A percentile compares a stretch with the other conserved stretches of the same genome.
These are phyloP conservation scores for Rhadina sibilatrix DNA, from an alignment of 2,113 vertebrate species.

Conservation along the genomic window DNA sequence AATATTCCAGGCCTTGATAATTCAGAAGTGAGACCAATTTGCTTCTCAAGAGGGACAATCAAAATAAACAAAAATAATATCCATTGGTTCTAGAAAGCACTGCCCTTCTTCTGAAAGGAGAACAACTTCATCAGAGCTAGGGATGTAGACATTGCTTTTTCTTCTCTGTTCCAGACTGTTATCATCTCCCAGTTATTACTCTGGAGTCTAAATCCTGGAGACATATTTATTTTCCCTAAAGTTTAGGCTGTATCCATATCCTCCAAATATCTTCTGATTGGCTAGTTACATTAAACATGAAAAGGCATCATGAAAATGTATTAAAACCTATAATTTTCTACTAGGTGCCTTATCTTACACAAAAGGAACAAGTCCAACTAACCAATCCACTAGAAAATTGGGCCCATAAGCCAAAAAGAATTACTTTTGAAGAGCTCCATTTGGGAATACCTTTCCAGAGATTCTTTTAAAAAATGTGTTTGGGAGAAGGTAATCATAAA, in stretches of 20 bases:
- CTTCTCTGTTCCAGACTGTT: background rate
- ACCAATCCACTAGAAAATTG: background rate
- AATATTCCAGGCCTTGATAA: background rate
- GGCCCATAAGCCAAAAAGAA: background rate
- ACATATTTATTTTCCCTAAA: background rate
- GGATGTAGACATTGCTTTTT: background rate
- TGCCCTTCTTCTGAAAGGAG: background rate
- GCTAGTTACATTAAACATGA: background rate
- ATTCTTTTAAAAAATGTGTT: background rate
- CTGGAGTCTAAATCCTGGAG: background rate
- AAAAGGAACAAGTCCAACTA: background rate
- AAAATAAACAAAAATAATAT: background rate
- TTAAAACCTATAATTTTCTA: background rate
- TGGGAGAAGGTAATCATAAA: background rate
- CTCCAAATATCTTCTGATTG: background rate
- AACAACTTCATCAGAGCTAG: background rate
- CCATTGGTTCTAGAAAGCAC: background rate
- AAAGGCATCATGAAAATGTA: background rate
- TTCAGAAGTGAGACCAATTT: background rate
- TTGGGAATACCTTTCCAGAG: background rate
- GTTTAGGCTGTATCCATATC: background rate
- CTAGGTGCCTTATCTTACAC: background rate
- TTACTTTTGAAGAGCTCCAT: background rate
- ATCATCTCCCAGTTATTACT: background rate
- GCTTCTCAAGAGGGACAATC: background rate